Conservation (phyloP, 2,888 invertebrate genomes). For the Beris chalybata region DNA sequence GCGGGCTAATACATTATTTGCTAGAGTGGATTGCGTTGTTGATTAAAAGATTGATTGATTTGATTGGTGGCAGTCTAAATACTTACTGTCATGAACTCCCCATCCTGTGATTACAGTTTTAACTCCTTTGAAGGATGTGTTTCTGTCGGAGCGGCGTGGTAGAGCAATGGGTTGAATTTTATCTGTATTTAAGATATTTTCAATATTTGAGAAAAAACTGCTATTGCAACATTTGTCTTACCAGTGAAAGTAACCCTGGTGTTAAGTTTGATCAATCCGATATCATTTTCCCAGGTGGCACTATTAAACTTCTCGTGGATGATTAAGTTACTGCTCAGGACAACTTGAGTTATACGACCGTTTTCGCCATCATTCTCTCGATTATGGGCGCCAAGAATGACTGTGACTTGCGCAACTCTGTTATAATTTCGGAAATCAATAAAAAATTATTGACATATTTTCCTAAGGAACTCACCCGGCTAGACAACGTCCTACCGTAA, state of each 20-base stretch:
- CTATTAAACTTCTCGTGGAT: slow-evolving; percentile 4
- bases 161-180: slow-evolving; percentile 3
- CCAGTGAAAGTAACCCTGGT: background rate
- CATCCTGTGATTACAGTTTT: slow-evolving; percentile 8
- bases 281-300: slow-evolving; percentile 4
- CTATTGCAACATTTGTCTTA: too few species aligned
- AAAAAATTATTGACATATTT: too few species aligned
- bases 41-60: background rate
- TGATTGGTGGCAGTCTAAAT: too few species aligned
- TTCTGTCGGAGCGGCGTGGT: background rate
- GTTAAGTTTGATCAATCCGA: slow-evolving; percentile 11
- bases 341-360: slow-evolving; percentile 6
- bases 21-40: background rate
- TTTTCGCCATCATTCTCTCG: background rate
- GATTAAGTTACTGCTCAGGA: background rate
- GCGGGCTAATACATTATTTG: background rate
- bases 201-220: too few species aligned
- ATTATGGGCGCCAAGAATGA: slow-evolving; percentile 8
- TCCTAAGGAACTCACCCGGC: slow-evolving; percentile 40
- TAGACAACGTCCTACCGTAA: slow-evolving; percentile 53
- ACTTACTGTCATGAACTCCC: slow-evolving; percentile 15
- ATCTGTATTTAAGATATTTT: background rate
- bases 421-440: background rate
- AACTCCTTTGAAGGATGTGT: background rate
- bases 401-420: background rate